Conservation (phyloP, 23 tunicate genomes). For the Halocynthia aurantium region DNA sequence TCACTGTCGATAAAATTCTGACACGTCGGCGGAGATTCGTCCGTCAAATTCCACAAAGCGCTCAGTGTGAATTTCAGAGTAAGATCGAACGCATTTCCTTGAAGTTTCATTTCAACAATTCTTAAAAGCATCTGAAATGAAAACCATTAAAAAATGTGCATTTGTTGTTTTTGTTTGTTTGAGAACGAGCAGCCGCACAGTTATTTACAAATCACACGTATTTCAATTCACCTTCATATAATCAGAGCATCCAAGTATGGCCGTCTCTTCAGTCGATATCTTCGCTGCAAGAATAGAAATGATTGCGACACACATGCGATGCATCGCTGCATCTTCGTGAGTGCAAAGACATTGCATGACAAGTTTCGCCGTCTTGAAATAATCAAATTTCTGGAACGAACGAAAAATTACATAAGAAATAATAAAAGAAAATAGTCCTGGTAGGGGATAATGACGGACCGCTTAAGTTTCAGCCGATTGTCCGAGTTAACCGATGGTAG, state of each 20-base stretch:
- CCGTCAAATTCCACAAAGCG: conserved; percentile 32
- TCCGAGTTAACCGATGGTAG: too few species aligned
- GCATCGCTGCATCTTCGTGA: conserved; percentile 24
- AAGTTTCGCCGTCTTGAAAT: conserved; percentile 26
- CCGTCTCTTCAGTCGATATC: conserved; percentile 22
- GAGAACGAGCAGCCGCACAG: neutral
- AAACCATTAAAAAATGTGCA: neutral
- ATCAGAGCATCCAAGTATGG: conserved; percentile 10
- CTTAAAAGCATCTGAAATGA: conserved; percentile 1
- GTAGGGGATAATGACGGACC: too few species aligned
- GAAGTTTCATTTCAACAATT: conserved; percentile 15
- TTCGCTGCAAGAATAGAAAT: conserved; percentile 24
- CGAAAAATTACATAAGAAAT: neutral
- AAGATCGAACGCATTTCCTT: conserved; percentile 7
- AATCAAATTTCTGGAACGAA: conserved; percentile 11
- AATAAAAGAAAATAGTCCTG: too few species aligned
- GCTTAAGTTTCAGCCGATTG: too few species aligned
- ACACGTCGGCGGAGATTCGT: conserved; percentile 24
- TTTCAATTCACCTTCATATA: conserved; percentile 14
- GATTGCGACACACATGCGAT: conserved; percentile 27
- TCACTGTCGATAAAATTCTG: conserved; percentile 15
- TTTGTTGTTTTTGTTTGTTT: neutral
- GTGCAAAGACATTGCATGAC: conserved; percentile 29
- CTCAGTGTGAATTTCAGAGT: conserved; percentile 21
- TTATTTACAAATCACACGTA: neutral